Evolutionary conservation across 2,888 invertebrate species (phyloP), one percentile per base, ranked within the genome.

Genomic region (Steinernema hermaphroditum): DNA sequence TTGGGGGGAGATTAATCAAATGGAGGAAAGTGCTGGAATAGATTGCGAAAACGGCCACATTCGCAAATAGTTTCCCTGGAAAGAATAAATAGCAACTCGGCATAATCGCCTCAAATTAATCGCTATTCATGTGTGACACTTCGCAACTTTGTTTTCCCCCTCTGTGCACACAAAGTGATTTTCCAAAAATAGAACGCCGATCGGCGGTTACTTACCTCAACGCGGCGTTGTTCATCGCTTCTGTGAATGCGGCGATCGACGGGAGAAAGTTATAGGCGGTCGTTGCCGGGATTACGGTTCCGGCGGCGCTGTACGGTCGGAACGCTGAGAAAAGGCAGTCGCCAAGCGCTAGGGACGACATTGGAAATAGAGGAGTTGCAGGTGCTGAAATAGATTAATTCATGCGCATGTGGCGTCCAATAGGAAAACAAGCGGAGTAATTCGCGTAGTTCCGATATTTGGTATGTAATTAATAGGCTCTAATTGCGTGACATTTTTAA

Each of bases 301-400:
- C 37, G 14, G 62, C 32, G 16, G 27, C 62, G 62, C 32, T 62
- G 32, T 62, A 62, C 32, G 62, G 62, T 14, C 62, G 62, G 62
- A 62, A 62, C 14, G 62, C 62, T 8, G 62, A 62, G 62, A 62
- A 62, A 32, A 62, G 34, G 32, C 62, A 62, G 62, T 62, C 62
- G 32, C 62, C 62, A n/a, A 62, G 62, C 32, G 62, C 62, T 16
- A 62, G 16, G 16, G 62, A 62, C 29, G 62, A 62, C 62, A 62
- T 62, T 32, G 19, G 29, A 32, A 62, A 32, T 19, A 16, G 62
- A 32, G 29, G 16, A 4, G 37, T 37, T 8, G 37, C 37, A 37
- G 37, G 37, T 37, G 37, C 37, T 37, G 37, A 37, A 37, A 37
- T 12, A 37, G 37, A 37, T 8, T 4, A 12, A 8, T 4, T 37